Conservation (phyloP, 2,113 vertebrate species). For the Xiphophorus couchianus region DNA sequence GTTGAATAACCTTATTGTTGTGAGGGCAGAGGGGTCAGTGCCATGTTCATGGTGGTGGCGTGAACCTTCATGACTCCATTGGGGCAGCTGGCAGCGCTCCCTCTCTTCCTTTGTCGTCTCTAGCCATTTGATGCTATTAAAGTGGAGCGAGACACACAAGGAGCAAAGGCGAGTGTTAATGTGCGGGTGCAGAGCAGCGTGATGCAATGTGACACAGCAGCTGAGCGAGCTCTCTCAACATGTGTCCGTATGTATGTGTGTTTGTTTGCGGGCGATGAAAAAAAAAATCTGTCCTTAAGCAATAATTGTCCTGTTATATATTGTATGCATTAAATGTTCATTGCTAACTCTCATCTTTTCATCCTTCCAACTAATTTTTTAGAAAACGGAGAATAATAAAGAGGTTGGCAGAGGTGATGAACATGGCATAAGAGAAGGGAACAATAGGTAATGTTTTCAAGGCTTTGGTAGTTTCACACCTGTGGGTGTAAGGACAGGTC, state of each 20-base stretch:
- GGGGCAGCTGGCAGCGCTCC: slow-evolving; percentile 73
- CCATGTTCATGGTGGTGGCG: slow-evolving; percentile 55
- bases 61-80: slow-evolving; percentile 47
- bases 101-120: slow-evolving; percentile 72
- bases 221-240: slow-evolving; percentile 46
- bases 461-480: slow-evolving; percentile 79
- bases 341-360: slow-evolving; percentile 39
- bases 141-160: slow-evolving; percentile 54
- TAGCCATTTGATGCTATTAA: slow-evolving; percentile 76
- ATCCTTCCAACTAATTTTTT: slow-evolving; percentile 18
- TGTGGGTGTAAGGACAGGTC: slow-evolving; percentile 83
- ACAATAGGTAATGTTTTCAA: slow-evolving; percentile 75
- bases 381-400: slow-evolving; percentile 15
- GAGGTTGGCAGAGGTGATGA: not conserved
- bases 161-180: slow-evolving; percentile 58
- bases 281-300: slow-evolving; percentile 44
- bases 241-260: slow-evolving; percentile 31
- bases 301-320: slow-evolving; percentile 43
- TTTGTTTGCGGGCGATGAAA: slow-evolving; percentile 18
- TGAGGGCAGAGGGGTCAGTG: slow-evolving; percentile 51
- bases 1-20: slow-evolving; percentile 57
- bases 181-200: slow-evolving; percentile 77
- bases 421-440: slow-evolving; percentile 2
- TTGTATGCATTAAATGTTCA: slow-evolving; percentile 34
- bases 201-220: slow-evolving; percentile 80